A percentile compares a stretch with the other conserved stretches of the same genome.
Evolutionary conservation across 53 echinoderm and acorn worm species (phyloP).

Genomic region (Patiria pectinifera): DNA sequence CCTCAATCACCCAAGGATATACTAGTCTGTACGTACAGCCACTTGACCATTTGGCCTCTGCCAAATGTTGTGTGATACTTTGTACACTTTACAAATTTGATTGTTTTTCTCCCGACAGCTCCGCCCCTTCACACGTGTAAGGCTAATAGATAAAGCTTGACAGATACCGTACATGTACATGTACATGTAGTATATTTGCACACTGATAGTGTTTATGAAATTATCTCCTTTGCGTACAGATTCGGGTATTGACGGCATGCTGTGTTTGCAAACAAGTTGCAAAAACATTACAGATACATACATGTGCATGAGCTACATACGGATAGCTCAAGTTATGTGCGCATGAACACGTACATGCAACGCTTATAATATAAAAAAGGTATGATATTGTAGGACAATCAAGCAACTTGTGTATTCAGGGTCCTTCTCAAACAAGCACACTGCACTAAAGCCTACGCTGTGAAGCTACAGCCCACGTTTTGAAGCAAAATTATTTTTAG

Average conservation of each 20-base stretch:
- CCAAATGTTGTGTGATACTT: not conserved
- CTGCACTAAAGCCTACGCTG: not conserved
- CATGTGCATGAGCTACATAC: too few species aligned
- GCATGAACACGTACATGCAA: too few species aligned
- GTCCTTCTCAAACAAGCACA: not conserved
- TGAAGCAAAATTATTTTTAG: not conserved
- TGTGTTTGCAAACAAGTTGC: not conserved
- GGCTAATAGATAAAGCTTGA: not conserved
- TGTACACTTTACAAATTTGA: not conserved
- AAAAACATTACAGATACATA: not conserved
- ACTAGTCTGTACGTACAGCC: not conserved
- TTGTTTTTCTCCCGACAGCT: not conserved
- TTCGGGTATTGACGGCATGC: not conserved
- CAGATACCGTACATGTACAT: not conserved
- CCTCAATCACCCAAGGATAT: not conserved
- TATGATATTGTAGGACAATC: too few species aligned
- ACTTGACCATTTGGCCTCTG: conserved; percentile 37
- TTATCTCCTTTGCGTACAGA: not conserved
- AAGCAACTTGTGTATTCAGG: not conserved
- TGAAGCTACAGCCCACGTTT: too few species aligned
- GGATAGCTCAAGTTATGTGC: too few species aligned
- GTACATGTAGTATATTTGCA: not conserved
- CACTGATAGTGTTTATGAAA: not conserved
- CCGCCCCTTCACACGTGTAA: not conserved
- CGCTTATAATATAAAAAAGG: too few species aligned